Evolutionary conservation across 2,113 vertebrate genomes (phyloP), one percentile per base, ranked within the genome.

Genomic region (Fregetta grallaria): DNA sequence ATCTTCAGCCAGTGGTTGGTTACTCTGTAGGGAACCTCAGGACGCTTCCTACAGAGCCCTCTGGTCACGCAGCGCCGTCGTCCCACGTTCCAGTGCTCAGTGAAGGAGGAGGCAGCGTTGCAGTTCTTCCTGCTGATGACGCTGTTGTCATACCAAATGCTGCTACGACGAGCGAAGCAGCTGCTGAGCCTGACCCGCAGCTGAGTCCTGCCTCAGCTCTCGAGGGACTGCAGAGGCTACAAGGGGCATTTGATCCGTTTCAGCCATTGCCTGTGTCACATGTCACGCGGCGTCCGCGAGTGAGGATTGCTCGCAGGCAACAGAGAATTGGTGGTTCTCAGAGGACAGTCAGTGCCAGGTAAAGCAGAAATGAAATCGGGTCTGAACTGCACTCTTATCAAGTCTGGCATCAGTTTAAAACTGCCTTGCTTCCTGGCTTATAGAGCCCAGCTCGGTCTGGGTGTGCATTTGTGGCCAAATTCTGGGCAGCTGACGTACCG

Each of bases 261-360:
- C 94, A 74, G 12, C 15, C 23, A 0, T 68, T 80, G 82, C 85
- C 81, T 4, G 70, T 15, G 38, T 76, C 84, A 0, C 94, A 78
- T 40, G 78, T 36, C 62, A 42, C 13, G 0, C 49, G 66, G 40
- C 97, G 38, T 2, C 52, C 72, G 0, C 95, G 34, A 10, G 22
- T 11, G 0, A 92, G 92, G 47, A 97, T 97, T 59, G 30, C 79
- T 55, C n/a, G 21, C 56, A 71, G 93, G 63, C 88, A 96, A 21
- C 95, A 40, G 71, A 96, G 98, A 30, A 4, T 66, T 4, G 72
- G 91, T 58, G 95, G 72, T 3, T 98, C 98, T 65, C 98, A 98
- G 86, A 97, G 98, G 82, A 94, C 92, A 6, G 20, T 74, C 52
- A 53, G n/a, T 68, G 16, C 83, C 93, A 98, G 98, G 98, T 98